Percentiles rank a stretch among this genome's conserved stretches.
These are phyloP conservation scores for Nothura maculosa DNA, from an alignment of 2,797 vertebrate genomes.

Conservation along the genomic window DNA sequence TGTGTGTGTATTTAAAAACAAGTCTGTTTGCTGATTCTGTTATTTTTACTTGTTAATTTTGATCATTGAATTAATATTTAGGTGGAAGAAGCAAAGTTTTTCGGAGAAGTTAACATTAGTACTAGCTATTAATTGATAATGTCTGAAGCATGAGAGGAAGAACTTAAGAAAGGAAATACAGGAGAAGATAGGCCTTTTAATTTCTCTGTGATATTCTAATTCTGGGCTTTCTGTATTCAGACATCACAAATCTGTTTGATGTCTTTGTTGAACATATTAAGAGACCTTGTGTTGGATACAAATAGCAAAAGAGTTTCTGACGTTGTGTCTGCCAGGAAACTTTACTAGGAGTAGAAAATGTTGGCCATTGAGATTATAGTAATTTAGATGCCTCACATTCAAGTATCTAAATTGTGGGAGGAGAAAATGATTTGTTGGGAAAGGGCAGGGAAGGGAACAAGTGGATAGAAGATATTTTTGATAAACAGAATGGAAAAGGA, in stretches of 20 bases:
- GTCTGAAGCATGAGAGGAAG: background rate
- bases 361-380: background rate
- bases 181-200: background rate
- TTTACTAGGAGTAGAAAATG: background rate
- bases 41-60: background rate
- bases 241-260: background rate
- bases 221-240: background rate
- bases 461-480: background rate
- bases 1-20: rapidly evolving
- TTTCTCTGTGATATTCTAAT: background rate
- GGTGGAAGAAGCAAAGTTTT: background rate
- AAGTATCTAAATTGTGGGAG: background rate
- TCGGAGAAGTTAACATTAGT: background rate
- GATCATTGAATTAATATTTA: background rate
- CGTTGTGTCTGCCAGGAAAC: background rate
- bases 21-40: background rate
- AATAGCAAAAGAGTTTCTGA: constrained; percentile 26
- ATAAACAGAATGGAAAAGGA: background rate
- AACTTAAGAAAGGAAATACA: background rate
- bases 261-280: background rate
- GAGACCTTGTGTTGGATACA: background rate
- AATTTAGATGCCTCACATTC: background rate
- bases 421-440: background rate
- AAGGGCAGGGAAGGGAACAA: background rate
- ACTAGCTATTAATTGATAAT: background rate